These are phyloP conservation scores for Selene dorsalis DNA, from an alignment of 2,797 vertebrate genomes.

Conservation along the genomic window DNA sequence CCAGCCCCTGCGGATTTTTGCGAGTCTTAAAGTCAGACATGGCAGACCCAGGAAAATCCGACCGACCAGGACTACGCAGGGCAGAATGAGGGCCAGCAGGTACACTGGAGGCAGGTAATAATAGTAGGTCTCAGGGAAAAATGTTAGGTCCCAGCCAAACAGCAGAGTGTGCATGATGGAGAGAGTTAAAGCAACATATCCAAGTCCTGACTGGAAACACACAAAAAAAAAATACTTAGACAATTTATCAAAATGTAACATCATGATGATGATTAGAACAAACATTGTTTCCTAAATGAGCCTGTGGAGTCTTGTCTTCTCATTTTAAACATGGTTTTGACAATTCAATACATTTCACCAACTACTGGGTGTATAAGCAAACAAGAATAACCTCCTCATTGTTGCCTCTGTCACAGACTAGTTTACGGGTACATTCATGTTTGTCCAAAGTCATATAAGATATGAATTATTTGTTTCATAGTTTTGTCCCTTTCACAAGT, in stretches of 20 bases:
- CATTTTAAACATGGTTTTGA: too few species aligned
- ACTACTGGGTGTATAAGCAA: too few species aligned
- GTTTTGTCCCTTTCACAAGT: too few species aligned
- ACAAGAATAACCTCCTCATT: too few species aligned
- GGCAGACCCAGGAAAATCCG: conserved; percentile 84
- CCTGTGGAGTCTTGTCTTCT: neutral
- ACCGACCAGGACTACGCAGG: conserved; percentile 86
- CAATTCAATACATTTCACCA: too few species aligned
- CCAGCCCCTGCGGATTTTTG: conserved; percentile 89
- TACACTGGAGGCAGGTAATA: conserved; percentile 91
- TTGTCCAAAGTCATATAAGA: too few species aligned
- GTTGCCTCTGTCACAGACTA: too few species aligned
- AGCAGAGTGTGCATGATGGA: conserved; percentile 89
- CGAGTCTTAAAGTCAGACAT: conserved; percentile 84
- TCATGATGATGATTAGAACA: neutral
- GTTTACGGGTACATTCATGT: too few species aligned
- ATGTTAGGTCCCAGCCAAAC: conserved; percentile 88
- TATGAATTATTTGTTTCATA: too few species aligned
- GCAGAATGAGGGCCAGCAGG: conserved; percentile 86
- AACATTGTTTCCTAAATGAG: neutral
- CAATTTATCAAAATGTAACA: neutral
- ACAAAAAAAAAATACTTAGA: neutral
- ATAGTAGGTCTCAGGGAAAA: conserved; percentile 83
- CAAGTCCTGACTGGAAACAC: conserved; percentile 86
- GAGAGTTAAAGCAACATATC: conserved; percentile 87